A percentile compares a stretch with the other conserved stretches of the same genome.
Conservation (phyloP, 2,888 invertebrate genomes). For the Sarcophaga caerulescens region DNA sequence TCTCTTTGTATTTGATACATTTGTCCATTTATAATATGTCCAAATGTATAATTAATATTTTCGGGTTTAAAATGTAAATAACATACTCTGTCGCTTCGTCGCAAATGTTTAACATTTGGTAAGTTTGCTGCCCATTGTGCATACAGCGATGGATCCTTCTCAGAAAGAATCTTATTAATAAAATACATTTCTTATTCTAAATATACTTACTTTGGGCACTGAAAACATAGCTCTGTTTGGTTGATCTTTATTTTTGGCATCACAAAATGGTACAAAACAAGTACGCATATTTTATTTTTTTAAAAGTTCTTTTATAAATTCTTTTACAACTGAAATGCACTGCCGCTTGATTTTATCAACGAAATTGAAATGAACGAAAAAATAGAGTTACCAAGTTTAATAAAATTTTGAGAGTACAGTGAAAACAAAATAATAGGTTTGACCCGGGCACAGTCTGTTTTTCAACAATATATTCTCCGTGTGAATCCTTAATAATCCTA, state of each 20-base stretch:
- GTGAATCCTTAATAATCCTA: no score
- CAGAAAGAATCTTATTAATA: background rate
- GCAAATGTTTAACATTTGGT: constrained; percentile 71
- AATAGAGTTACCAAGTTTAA: background rate
- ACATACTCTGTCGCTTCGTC: constrained; percentile 73
- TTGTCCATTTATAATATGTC: constrained; percentile 73
- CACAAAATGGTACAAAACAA: constrained; percentile 74
- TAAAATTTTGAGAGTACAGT: background rate
- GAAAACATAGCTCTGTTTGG: constrained; percentile 72
- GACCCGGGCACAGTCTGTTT: no score
- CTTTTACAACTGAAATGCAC: background rate
- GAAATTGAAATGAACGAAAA: background rate
- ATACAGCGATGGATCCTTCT: constrained; percentile 69
- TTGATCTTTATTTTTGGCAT: constrained; percentile 68
- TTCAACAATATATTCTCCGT: no score
- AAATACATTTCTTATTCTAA: background rate
- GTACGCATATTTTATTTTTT: constrained; percentile 70
- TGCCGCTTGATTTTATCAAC: background rate
- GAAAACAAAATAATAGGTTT: background rate
- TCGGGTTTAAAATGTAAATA: constrained; percentile 72
- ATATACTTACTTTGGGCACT: constrained; percentile 71
- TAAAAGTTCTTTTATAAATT: background rate
- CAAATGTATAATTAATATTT: constrained; percentile 73
- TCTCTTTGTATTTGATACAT: constrained; percentile 74
- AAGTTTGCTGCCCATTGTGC: constrained; percentile 72